phyloP scores from a whole-genome alignment of 2,797 vertebrate species.

The Pangasius mekongensis region DNA sequence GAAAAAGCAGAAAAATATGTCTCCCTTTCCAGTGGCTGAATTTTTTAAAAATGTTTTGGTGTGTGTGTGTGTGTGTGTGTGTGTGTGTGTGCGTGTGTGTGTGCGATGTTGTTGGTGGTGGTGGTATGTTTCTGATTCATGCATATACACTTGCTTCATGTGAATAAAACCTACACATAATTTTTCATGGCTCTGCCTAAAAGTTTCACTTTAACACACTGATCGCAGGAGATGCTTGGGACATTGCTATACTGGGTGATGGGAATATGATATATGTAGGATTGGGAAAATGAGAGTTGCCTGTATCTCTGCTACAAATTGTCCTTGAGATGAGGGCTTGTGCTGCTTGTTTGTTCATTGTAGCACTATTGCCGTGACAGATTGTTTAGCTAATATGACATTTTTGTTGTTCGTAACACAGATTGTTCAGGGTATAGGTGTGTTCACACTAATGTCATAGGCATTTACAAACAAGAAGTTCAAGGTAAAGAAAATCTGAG shows the following conservation, averaged over 20 bases:
- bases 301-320: background rate
- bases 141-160: no score
- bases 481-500: background rate
- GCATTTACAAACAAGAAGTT: background rate
- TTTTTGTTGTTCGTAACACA: background rate
- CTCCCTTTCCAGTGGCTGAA: no score
- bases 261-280: background rate
- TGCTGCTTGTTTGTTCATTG: background rate
- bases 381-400: background rate
- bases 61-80: no score
- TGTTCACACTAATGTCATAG: background rate
- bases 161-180: no score
- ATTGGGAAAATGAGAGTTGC: background rate
- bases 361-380: background rate
- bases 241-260: background rate
- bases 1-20: no score
- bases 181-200: no score
- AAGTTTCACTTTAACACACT: background rate
- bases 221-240: no score
- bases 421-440: background rate
- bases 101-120: no score
- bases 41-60: no score
- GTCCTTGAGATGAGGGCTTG: background rate
- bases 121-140: no score
- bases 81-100: no score